Evolutionary conservation across 2,888 invertebrate species (phyloP).

Genomic region (Deilephila porcellus): DNA sequence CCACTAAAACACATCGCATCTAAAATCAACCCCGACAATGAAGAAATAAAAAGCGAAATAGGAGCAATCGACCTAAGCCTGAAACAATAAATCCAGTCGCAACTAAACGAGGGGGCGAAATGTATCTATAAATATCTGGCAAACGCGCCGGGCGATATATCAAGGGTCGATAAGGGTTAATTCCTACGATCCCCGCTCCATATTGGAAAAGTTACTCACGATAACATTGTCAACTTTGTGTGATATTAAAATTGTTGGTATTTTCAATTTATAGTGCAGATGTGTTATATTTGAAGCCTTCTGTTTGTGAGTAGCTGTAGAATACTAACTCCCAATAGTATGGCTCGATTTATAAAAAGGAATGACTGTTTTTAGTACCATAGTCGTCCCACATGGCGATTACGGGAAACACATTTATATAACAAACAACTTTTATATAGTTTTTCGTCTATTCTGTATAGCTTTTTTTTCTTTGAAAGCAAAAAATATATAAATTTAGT

Average conservation of each 20-base stretch:
- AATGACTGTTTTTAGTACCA: too few species aligned
- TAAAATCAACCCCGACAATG: background rate
- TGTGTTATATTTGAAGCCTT: background rate
- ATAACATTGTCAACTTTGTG: background rate
- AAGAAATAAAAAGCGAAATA: background rate
- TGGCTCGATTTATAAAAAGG: too few species aligned
- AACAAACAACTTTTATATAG: too few species aligned
- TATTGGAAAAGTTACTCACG: conserved; percentile 1
- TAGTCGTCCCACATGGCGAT: too few species aligned
- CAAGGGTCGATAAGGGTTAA: conserved; percentile 11
- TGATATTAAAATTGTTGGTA: background rate
- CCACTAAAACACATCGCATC: background rate
- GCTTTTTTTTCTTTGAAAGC: too few species aligned
- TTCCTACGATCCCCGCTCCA: background rate
- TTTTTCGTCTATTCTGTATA: too few species aligned
- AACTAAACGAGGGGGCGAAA: conserved; percentile 7
- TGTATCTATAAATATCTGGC: conserved; percentile 20
- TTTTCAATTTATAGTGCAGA: background rate
- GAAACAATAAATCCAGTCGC: conserved; percentile 10
- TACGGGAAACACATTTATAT: too few species aligned
- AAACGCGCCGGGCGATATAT: conserved; percentile 4
- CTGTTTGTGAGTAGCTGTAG: background rate
- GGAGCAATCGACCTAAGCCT: conserved; percentile 1
- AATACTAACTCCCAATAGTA: too few species aligned
- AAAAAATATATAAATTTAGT: too few species aligned